phyloP scores from a whole-genome alignment of 2,888 invertebrate species.

The Rhabditoides inermis region DNA sequence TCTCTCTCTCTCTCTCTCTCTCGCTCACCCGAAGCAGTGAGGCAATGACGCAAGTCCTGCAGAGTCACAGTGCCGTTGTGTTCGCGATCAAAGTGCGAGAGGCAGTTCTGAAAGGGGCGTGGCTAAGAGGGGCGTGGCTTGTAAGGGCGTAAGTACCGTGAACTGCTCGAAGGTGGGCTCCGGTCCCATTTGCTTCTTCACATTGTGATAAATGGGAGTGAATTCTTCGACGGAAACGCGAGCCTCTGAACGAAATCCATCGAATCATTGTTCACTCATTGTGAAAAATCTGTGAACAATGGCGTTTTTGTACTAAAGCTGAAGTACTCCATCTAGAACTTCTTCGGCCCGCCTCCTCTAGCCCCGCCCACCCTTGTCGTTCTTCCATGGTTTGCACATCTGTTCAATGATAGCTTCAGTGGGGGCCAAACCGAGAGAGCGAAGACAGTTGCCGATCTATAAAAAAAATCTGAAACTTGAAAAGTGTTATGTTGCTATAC shows the following conservation, averaged over 20 bases:
- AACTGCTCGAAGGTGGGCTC: constrained; percentile 22
- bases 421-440: constrained; percentile 37
- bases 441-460: constrained; percentile 37
- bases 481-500: too few relatives aligned
- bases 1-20: too few relatives aligned
- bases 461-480: too few relatives aligned
- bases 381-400: constrained; percentile 23
- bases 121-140: neutral
- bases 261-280: too few relatives aligned
- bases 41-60: constrained; percentile 23
- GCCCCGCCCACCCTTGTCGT: constrained; percentile 13
- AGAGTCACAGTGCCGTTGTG: constrained; percentile 26
- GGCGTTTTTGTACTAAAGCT: too few relatives aligned
- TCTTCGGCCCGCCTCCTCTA: too few relatives aligned
- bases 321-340: too few relatives aligned
- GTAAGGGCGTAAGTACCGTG: constrained; percentile 14
- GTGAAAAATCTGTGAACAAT: too few relatives aligned
- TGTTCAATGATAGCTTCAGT: constrained; percentile 31
- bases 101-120: constrained; percentile 13
- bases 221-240: constrained; percentile 38
- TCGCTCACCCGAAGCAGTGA: too few relatives aligned
- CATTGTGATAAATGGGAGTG: constrained; percentile 34
- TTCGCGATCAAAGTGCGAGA: constrained; percentile 45
- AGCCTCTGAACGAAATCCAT: constrained; percentile 20
- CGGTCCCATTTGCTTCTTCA: constrained; percentile 26